These are phyloP conservation scores for Onychorhynchus coronatus DNA, from an alignment of 2,113 vertebrate genomes.

Conservation along the genomic window DNA sequence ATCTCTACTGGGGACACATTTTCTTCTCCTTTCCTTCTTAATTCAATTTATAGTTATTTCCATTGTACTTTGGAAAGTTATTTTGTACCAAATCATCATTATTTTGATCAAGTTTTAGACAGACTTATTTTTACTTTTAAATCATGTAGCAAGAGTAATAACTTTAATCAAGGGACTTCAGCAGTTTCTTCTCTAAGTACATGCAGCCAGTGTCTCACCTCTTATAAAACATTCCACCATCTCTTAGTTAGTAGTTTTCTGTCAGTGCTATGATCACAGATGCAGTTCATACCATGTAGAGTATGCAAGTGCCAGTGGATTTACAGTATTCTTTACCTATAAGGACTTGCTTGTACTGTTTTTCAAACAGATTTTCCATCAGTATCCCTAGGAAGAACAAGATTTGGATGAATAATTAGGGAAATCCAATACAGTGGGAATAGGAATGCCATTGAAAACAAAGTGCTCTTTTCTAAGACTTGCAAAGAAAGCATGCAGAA, in stretches of 20 bases:
- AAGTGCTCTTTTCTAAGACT: not conserved
- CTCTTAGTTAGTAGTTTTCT: not conserved
- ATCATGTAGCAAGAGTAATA: not conserved
- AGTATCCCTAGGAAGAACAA: not conserved
- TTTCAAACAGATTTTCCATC: not conserved
- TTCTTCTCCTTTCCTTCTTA: conserved; percentile 15
- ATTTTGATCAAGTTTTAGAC: conserved; percentile 27
- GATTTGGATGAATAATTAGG: not conserved
- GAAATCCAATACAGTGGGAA: not conserved
- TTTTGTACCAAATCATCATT: not conserved
- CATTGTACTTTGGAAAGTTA: conserved; percentile 30
- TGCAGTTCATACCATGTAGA: not conserved
- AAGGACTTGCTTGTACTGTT: not conserved
- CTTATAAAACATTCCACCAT: not conserved
- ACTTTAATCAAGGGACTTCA: not conserved
- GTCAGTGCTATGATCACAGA: not conserved
- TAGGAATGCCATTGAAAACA: not conserved
- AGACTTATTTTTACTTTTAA: conserved; percentile 8
- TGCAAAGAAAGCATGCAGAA: not conserved
- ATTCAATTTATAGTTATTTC: conserved; percentile 38
- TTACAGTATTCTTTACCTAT: not conserved
- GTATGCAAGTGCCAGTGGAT: not conserved
- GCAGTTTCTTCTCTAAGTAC: not conserved
- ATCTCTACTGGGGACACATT: conserved; percentile 23
- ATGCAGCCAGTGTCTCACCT: not conserved